Evolutionary conservation across 2,113 vertebrate genomes (phyloP).

Genomic region (Limanda limanda): DNA sequence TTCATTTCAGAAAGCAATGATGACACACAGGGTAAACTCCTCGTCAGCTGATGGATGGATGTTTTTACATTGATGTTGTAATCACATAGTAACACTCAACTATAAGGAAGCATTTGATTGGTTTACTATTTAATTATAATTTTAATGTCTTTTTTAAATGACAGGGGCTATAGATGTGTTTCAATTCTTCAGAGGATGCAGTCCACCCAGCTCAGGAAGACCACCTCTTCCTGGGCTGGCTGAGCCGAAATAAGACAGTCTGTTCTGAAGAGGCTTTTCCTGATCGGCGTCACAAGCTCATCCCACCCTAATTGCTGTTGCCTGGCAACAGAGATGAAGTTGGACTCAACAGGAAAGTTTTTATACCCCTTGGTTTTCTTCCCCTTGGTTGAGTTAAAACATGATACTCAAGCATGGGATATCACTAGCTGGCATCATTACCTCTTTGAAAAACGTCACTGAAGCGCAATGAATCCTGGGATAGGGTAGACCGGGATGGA

Average conservation of each 20-base stretch:
- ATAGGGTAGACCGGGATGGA: no score
- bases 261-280: not conserved
- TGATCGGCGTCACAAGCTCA: not conserved
- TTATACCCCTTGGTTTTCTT: no score
- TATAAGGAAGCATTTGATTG: not conserved
- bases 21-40: constrained; percentile 20
- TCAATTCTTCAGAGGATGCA: no score
- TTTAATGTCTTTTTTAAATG: no score
- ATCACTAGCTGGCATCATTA: not conserved
- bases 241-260: not conserved
- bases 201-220: no score
- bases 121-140: not conserved
- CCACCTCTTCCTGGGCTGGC: no score
- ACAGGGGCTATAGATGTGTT: no score
- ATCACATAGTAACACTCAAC: not conserved
- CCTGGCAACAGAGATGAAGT: not conserved
- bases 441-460: no score
- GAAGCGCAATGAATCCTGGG: no score
- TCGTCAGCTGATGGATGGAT: constrained; percentile 24
- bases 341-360: not conserved
- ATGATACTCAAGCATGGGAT: not conserved
- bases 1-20: constrained; percentile 7
- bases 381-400: not conserved
- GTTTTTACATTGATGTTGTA: constrained; percentile 9
- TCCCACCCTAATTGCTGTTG: not conserved